phyloP scores from a whole-genome alignment of 2,888 invertebrate species.

The Chrysolina oricalcia region DNA sequence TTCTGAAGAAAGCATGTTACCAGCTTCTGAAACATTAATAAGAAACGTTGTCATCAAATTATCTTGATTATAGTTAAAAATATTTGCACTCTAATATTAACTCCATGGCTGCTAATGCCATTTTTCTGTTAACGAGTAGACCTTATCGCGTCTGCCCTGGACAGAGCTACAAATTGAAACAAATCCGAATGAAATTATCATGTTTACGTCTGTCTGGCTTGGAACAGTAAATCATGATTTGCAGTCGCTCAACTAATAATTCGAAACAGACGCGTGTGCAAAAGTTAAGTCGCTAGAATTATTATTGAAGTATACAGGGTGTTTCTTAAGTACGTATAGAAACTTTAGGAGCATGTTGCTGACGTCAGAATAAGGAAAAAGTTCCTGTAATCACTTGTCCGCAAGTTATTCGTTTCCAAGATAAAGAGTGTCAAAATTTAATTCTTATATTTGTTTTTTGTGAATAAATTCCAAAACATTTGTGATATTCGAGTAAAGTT shows the following conservation, averaged over 20 bases:
- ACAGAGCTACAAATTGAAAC: slow-evolving; percentile 24
- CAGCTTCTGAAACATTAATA: too few species aligned
- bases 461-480: too few species aligned
- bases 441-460: too few species aligned
- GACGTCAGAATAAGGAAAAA: too few species aligned
- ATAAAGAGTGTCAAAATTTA: too few species aligned
- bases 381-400: too few species aligned
- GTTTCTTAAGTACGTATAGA: too few species aligned
- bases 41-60: too few species aligned
- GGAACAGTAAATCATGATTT: slow-evolving; percentile 20
- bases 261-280: slow-evolving; percentile 34
- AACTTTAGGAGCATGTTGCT: too few species aligned
- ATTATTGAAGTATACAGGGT: neutral
- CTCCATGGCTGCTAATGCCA: neutral
- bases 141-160: slow-evolving; percentile 4
- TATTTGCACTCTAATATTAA: neutral
- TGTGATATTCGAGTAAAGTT: too few species aligned
- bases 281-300: slow-evolving; percentile 31
- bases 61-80: neutral
- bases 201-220: slow-evolving; percentile 31
- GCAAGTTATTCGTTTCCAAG: too few species aligned
- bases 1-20: too few species aligned
- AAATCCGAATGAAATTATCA: slow-evolving; percentile 31
- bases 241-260: slow-evolving; percentile 29
- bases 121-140: slow-evolving; percentile 4